phyloP scores from a whole-genome alignment of 2,113 vertebrate genomes.

The Neoarius graeffei region DNA sequence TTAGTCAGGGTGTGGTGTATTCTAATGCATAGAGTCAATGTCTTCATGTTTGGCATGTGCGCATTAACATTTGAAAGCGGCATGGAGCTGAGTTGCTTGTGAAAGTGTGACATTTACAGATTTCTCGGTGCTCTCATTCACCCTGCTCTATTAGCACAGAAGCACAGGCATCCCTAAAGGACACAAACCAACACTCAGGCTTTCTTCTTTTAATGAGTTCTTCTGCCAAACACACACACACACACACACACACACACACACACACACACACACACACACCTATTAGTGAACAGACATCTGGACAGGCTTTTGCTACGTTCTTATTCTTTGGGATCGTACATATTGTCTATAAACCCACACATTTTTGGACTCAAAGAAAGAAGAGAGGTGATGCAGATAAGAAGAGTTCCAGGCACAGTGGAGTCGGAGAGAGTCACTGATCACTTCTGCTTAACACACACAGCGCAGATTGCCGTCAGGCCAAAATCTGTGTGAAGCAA shows the following conservation, averaged over 20 bases:
- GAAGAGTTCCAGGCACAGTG: neutral
- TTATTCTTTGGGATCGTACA: neutral
- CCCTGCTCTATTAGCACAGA: conserved; percentile 43
- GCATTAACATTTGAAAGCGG: conserved; percentile 45
- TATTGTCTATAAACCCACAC: neutral
- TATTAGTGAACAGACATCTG: neutral
- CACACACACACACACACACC: conserved; percentile 9
- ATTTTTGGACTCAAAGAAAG: neutral
- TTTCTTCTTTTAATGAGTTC: conserved; percentile 40
- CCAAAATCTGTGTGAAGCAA: neutral
- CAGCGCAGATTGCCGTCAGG: neutral
- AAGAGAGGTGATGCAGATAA: conserved; percentile 16
- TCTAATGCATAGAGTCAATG: conserved; percentile 18
- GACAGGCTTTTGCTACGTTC: neutral
- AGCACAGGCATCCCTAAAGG: conserved; percentile 29
- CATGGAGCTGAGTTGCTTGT: conserved; percentile 2
- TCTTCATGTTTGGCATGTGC: conserved; percentile 22
- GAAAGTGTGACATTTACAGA: conserved; percentile 50
- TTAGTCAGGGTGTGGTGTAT: neutral
- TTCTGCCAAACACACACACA: neutral
- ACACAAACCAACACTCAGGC: neutral
- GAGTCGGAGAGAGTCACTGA: neutral
- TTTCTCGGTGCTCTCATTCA: conserved; percentile 46
- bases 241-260: neutral
- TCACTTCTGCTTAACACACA: neutral